A percentile compares a stretch with the other conserved stretches of the same genome.
Evolutionary conservation across 30 jellyfish, hydroid and myxozoan genomes (phyloP).

Genomic region (Euphysa ruthae): DNA sequence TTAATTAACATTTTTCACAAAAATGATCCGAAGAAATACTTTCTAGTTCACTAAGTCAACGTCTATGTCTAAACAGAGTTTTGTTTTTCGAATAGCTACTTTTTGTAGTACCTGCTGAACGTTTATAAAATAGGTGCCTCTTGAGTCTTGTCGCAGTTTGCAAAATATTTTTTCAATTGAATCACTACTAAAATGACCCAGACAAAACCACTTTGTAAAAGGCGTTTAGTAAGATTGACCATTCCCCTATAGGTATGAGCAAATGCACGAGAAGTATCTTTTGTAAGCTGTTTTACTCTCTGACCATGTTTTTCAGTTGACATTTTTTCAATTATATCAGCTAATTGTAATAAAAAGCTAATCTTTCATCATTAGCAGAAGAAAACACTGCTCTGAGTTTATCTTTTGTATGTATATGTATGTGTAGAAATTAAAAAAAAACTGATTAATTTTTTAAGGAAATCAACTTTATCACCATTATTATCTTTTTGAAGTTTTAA

Average conservation of each 20-base stretch:
- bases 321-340: neutral
- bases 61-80: too few species aligned
- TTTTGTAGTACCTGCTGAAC: conserved; percentile 8
- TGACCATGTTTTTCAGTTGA: neutral
- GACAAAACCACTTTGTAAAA: neutral
- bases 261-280: conserved; percentile 6
- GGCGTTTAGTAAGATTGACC: neutral
- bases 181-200: neutral
- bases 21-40: too few species aligned
- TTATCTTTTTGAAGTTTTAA: neutral
- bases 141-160: conserved; percentile 13
- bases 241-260: neutral
- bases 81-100: neutral
- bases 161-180: neutral
- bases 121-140: conserved; percentile 9
- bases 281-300: neutral
- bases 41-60: too few species aligned
- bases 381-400: neutral
- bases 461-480: neutral
- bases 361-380: neutral
- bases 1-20: too few species aligned
- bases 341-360: neutral
- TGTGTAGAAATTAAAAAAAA: neutral
- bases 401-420: neutral
- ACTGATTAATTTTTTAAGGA: neutral